phyloP scores from a whole-genome alignment of 23 tunicate species.

The Clavelina lepadiformis region DNA sequence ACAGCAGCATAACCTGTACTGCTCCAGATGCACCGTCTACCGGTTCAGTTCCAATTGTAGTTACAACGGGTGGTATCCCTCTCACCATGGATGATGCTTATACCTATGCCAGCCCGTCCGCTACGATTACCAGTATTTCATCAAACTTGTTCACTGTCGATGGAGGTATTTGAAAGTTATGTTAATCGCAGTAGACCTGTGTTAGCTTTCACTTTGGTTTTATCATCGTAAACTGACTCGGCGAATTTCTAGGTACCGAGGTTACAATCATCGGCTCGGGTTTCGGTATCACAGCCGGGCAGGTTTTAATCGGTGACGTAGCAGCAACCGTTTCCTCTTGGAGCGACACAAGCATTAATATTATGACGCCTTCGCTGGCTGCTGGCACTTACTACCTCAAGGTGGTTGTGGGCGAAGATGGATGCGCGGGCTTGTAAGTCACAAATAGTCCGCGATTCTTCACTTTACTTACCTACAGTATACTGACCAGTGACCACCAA shows the following conservation, averaged over 20 bases:
- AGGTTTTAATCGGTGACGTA: not conserved
- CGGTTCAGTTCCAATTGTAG: not conserved
- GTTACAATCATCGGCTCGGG: not conserved
- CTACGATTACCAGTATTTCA: slow-evolving; percentile 4
- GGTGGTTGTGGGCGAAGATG: not conserved
- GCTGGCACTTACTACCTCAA: not conserved
- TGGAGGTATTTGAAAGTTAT: slow-evolving; percentile 25
- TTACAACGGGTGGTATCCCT: slow-evolving; percentile 5
- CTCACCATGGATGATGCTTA: too few relatives aligned
- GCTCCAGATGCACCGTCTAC: slow-evolving; percentile 6
- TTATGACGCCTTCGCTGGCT: not conserved
- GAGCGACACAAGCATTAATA: not conserved
- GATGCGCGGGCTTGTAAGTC: too few relatives aligned
- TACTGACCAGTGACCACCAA: too few relatives aligned
- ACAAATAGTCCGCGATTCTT: too few relatives aligned
- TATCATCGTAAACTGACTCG: too few relatives aligned
- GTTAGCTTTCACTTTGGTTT: too few relatives aligned
- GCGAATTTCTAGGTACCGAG: not conserved
- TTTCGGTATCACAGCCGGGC: not conserved
- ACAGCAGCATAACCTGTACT: slow-evolving; percentile 14
- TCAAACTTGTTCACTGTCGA: slow-evolving; percentile 8
- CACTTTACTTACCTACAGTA: too few relatives aligned
- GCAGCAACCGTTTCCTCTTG: not conserved
- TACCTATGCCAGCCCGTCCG: slow-evolving; percentile 1
- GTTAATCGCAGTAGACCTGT: too few relatives aligned